Conservation (phyloP, 2,797 vertebrate species). For the Tympanoctomys barrerae region DNA sequence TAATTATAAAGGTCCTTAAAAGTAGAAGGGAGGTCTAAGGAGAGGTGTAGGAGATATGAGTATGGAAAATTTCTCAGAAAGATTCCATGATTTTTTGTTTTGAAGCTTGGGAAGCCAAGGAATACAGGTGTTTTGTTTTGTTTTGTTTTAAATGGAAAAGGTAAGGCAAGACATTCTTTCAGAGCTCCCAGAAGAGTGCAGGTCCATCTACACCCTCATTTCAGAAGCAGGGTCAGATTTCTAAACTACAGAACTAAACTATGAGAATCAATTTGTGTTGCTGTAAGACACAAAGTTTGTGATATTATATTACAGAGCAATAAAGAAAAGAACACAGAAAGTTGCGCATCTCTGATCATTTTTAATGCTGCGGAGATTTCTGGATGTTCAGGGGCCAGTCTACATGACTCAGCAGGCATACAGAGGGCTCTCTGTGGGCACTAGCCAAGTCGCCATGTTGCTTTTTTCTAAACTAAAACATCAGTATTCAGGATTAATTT, state of each 20-base stretch:
- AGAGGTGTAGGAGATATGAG: background rate
- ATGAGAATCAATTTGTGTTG: background rate
- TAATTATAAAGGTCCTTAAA: background rate
- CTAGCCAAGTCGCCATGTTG: background rate
- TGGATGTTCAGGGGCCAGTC: background rate
- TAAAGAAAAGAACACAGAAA: background rate
- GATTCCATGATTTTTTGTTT: background rate
- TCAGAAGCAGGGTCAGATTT: background rate
- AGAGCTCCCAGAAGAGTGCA: background rate
- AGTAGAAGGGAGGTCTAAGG: background rate
- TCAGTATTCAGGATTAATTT: background rate
- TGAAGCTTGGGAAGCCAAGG: background rate
- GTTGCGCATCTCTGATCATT: slow-evolving; percentile 29
- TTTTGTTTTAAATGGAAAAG: background rate
- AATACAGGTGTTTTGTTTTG: background rate
- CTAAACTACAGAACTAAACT: background rate
- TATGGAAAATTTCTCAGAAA: background rate
- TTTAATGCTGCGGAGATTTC: background rate
- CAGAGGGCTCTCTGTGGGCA: background rate
- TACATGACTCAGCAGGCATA: background rate
- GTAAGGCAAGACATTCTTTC: background rate
- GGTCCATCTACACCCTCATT: background rate
- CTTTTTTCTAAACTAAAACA: background rate
- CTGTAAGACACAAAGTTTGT: slow-evolving; percentile 23
- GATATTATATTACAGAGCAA: background rate